These are phyloP conservation scores for Toxotes chatareus DNA, from an alignment of 2,113 vertebrate species.

Conservation along the genomic window DNA sequence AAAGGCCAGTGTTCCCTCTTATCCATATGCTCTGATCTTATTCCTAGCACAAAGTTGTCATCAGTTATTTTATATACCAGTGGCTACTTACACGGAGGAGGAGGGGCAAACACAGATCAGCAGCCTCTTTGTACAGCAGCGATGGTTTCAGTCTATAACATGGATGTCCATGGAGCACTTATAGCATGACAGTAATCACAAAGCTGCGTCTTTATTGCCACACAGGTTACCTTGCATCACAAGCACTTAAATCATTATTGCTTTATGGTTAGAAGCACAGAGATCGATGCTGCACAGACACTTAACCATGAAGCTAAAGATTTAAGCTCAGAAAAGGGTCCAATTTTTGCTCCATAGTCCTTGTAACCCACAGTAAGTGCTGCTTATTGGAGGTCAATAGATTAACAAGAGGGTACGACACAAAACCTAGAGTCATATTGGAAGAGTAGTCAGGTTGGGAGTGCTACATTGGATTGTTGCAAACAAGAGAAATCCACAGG, in stretches of 20 bases:
- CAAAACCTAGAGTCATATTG: slow-evolving; percentile 54
- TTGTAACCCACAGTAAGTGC: slow-evolving; percentile 62
- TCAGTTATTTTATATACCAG: slow-evolving; percentile 52
- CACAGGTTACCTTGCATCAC: slow-evolving; percentile 76
- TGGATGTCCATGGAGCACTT: slow-evolving; percentile 64
- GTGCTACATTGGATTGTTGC: slow-evolving; percentile 81
- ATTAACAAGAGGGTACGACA: slow-evolving; percentile 53
- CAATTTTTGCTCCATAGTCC: slow-evolving; percentile 43
- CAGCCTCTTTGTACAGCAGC: slow-evolving; percentile 76
- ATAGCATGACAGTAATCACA: slow-evolving; percentile 72
- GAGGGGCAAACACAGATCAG: slow-evolving; percentile 65
- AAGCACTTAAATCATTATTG: slow-evolving; percentile 81
- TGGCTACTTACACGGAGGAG: slow-evolving; percentile 57
- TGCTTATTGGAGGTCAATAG: slow-evolving; percentile 66
- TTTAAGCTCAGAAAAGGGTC: slow-evolving; percentile 64
- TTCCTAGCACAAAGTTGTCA: slow-evolving; percentile 33
- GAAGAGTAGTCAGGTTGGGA: slow-evolving; percentile 60
- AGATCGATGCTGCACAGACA: slow-evolving; percentile 70
- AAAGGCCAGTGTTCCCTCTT: slow-evolving; percentile 25
- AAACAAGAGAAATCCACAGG: slow-evolving; percentile 72
- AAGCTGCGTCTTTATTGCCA: slow-evolving; percentile 82
- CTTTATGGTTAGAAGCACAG: slow-evolving; percentile 81
- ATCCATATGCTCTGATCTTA: slow-evolving; percentile 23
- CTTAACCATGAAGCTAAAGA: slow-evolving; percentile 75
- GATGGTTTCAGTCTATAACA: slow-evolving; percentile 57